Evolutionary conservation across 2,113 vertebrate species (phyloP), one percentile per base, ranked within the genome.

Genomic region (Empidonax alnorum): DNA sequence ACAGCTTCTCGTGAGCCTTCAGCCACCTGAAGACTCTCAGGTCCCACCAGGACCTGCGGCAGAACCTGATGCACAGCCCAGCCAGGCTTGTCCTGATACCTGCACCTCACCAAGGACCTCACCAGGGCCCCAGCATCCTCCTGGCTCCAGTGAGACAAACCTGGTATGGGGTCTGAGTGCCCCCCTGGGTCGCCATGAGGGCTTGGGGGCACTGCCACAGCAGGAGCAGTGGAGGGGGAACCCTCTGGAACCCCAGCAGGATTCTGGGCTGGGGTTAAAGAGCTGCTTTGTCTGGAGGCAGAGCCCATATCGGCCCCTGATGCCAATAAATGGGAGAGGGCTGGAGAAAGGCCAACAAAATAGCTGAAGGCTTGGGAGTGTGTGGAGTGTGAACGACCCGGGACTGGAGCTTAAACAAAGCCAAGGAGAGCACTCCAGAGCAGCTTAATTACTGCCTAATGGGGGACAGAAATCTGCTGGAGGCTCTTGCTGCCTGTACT

Each of bases 101-200:
- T 37, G 39, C 7, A 0, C 10, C 2, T 0, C 5, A 0, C 18
- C 87, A 21, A n/a, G 28, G 25, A 10, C 53, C 31, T 14, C 62
- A 21, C 20, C 5, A 0, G 8, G 9, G 3, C 13, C 31, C 5
- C 53, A 1, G 47, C 8, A 6, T 33, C 53, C 24, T 14, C 72
- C 91, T 3, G 72, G 58, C 2, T 6, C 25, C 0, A 1, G 2
- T 20, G 81, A 33, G 33, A n/a, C 3, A 0, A 2, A 66, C 1
- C 72, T 0, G 56, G 90, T 94, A 91, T 0, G 46, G 78, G 24
- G 0, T 35, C 14, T 0, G 3, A 50, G 27, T 30, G 65, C 3
- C 0, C 42, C 33, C 33, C 50, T 0, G 0, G 11, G 52, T 49
- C 13, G 49, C 62, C 7, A 1, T 47, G 47, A 14, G 47, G 37